A percentile compares a stretch with the other conserved stretches of the same genome.
phyloP scores from a whole-genome alignment of 1,140 invertebrate species.

The Oryzaephilus surinamensis region DNA sequence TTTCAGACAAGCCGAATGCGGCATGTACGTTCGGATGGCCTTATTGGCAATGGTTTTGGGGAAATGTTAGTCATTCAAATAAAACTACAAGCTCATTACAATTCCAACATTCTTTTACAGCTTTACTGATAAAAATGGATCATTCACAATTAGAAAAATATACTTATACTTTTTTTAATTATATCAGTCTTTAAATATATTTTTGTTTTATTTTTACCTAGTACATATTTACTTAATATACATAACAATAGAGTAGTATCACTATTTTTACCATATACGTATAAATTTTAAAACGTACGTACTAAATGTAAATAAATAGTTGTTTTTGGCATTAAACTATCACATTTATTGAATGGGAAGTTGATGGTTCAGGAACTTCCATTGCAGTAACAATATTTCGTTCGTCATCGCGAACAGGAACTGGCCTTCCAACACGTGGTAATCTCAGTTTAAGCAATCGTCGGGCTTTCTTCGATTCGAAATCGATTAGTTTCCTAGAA shows the following conservation, averaged over 20 bases:
- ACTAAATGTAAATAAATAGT: too few relatives aligned
- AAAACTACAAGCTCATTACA: constrained; percentile 2
- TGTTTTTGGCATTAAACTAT: constrained; percentile 9
- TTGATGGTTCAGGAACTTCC: constrained; percentile 24
- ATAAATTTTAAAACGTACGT: too few relatives aligned
- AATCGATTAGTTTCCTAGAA: constrained; percentile 21
- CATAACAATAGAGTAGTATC: too few relatives aligned
- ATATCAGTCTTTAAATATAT: constrained; percentile 8
- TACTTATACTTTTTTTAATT: constrained; percentile 2
- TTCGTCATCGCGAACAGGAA: constrained; percentile 19
- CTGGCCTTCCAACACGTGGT: constrained; percentile 14
- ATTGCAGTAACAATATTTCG: constrained; percentile 21
- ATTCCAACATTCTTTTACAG: background rate
- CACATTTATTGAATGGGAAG: constrained; percentile 17
- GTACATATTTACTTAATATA: too few relatives aligned
- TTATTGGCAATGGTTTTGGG: constrained; percentile 85
- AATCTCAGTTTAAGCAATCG: constrained; percentile 16
- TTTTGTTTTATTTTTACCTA: too few relatives aligned
- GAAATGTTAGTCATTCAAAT: constrained; percentile 28
- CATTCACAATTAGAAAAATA: too few relatives aligned
- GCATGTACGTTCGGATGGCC: constrained; percentile 98
- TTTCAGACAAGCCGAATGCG: constrained; percentile 95
- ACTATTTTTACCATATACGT: too few relatives aligned
- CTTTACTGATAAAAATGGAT: background rate
- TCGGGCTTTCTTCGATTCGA: constrained; percentile 16